Conservation (phyloP, 2,888 invertebrate species). For the Idaea biselata region DNA sequence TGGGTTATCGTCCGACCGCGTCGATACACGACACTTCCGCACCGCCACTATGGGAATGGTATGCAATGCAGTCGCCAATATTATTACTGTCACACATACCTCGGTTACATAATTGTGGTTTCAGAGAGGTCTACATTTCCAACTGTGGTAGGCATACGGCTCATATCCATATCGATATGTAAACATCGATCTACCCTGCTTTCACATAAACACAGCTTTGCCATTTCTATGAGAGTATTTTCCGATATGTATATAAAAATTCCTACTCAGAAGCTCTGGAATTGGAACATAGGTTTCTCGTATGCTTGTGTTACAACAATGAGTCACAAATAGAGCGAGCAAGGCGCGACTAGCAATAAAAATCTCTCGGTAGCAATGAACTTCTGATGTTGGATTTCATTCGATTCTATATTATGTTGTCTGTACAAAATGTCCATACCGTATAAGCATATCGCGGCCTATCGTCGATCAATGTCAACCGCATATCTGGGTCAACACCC, state of each 20-base stretch:
- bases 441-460: slow-evolving; percentile 65
- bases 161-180: slow-evolving; percentile 28
- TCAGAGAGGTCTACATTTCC: slow-evolving; percentile 42
- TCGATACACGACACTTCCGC: slow-evolving; percentile 75
- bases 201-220: slow-evolving; percentile 29
- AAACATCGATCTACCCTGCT: slow-evolving; percentile 36
- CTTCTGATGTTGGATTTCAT: slow-evolving; percentile 63
- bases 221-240: slow-evolving; percentile 7
- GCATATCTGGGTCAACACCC: slow-evolving; percentile 78
- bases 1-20: slow-evolving; percentile 75
- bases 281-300: slow-evolving; percentile 13
- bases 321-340: slow-evolving; percentile 53
- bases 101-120: slow-evolving; percentile 53
- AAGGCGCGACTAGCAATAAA: slow-evolving; percentile 56
- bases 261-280: not conserved
- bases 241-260: slow-evolving; percentile 7
- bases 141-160: slow-evolving; percentile 42
- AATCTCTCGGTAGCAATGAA: slow-evolving; percentile 64
- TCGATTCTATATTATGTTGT: slow-evolving; percentile 36
- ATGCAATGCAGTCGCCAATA: slow-evolving; percentile 60
- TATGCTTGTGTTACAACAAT: slow-evolving; percentile 36
- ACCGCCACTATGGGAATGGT: slow-evolving; percentile 59
- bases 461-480: slow-evolving; percentile 79
- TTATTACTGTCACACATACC: slow-evolving; percentile 48
- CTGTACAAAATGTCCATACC: slow-evolving; percentile 41